Percentiles rank a stretch among this genome's conserved stretches.
phyloP scores from a whole-genome alignment of 1,140 invertebrate genomes.

The Streblospio benedicti region DNA sequence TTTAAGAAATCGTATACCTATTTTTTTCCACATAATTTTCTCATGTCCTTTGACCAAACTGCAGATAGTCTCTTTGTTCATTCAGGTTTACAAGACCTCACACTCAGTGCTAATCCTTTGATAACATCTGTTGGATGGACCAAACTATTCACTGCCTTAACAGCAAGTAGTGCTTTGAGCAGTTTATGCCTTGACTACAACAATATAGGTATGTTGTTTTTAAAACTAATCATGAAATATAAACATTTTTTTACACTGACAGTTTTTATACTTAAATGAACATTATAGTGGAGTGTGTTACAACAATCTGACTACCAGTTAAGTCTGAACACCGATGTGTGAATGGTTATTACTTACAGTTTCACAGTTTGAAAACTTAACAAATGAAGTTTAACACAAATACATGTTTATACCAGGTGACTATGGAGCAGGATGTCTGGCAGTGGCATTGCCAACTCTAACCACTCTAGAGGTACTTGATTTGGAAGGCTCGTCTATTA shows the following conservation, averaged over 20 bases:
- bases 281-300: too few species aligned
- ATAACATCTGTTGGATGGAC: slow-evolving; percentile 32
- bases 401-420: too few species aligned
- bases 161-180: slow-evolving; percentile 25
- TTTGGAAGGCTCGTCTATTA: slow-evolving; percentile 29
- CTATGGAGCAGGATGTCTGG: slow-evolving; percentile 28
- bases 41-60: background rate
- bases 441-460: slow-evolving; percentile 24
- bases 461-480: slow-evolving; percentile 28
- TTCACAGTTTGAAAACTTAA: too few species aligned
- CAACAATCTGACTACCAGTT: too few species aligned
- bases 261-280: too few species aligned
- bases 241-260: too few species aligned
- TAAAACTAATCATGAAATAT: too few species aligned
- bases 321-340: too few species aligned
- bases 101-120: slow-evolving; percentile 30
- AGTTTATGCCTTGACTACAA: slow-evolving; percentile 34
- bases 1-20: background rate
- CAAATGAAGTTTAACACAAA: too few species aligned
- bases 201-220: too few species aligned
- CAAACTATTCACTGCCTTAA: slow-evolving; percentile 29
- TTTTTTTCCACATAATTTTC: background rate
- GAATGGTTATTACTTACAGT: too few species aligned
- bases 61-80: background rate
- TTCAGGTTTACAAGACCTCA: slow-evolving; percentile 31